phyloP scores from a whole-genome alignment of 2,888 invertebrate species.

The Polydesmus complanatus region DNA sequence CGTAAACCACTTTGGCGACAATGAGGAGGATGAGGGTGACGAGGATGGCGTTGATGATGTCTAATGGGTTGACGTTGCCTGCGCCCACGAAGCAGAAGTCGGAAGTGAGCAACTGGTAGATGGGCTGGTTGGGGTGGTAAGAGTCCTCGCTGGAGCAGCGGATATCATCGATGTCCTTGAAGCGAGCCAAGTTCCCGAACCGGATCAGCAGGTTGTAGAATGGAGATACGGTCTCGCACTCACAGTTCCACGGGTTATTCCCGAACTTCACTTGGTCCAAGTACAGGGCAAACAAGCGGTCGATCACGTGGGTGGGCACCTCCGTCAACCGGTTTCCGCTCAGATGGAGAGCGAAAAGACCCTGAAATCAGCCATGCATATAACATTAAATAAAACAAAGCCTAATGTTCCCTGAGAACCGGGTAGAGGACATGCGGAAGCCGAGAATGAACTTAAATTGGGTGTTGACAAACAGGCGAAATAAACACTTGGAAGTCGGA shows the following conservation, averaged over 20 bases:
- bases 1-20: neutral
- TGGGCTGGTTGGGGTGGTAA: neutral
- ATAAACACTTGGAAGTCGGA: too few species aligned
- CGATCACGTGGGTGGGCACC: neutral
- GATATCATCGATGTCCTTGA: conserved; percentile 7
- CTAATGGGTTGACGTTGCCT: neutral
- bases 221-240: neutral
- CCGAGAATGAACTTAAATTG: too few species aligned
- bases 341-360: neutral
- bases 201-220: neutral
- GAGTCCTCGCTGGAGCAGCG: neutral
- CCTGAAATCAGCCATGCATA: neutral
- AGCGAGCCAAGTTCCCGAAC: neutral
- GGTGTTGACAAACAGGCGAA: neutral
- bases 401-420: too few species aligned
- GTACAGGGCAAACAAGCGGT: neutral
- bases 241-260: conserved; percentile 10
- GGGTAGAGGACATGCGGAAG: too few species aligned
- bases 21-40: neutral
- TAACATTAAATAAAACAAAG: neutral
- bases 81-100: neutral
- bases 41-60: neutral
- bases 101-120: neutral
- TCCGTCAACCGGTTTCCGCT: conserved; percentile 1
- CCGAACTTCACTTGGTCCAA: conserved; percentile 4